Base-by-base conservation (phyloP, 2,888 invertebrate species). In the Leptinotarsa tumamoca region DNA sequence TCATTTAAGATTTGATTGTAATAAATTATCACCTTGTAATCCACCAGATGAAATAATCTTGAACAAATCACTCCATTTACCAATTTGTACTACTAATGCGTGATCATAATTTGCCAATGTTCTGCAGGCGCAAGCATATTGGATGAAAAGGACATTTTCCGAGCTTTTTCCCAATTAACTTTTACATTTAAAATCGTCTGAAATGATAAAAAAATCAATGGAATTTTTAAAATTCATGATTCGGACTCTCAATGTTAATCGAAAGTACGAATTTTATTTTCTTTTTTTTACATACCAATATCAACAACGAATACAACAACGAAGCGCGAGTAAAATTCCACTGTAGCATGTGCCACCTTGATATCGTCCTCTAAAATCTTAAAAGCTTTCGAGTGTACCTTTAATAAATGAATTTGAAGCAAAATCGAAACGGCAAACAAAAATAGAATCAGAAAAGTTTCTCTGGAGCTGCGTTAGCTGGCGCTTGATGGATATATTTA, bases 361-460 rank as follows among this genome's bases (percentile, higher is more conserved):
- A 58, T 23, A 58, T 58, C 58, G 14, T 23, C 21, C 58, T 17
- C 21, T 58, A 10, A 58, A 58, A 58, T 58, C 58, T 58, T 58
- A 58, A 58, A 58, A 58, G 58, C 23, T 21, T 58, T 58, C 58
- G 58, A 58, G 58, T 58, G 58, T 58, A 58, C 58, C 58, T 58
- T 18, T 13, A 58, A 58, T 58, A 18, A 58, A 58, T 58, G 23
- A 58, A 58, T 58, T n/a, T 10, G 18, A 21, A 58, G 21, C 58
- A n/a, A 58, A 58, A 58, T 58, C 18, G n/a, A 18, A 58, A 58
- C 58, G 23, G 10, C 58, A 18, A 21, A 58, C 58, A 21, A n/a
- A 58, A 58, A 58, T 58, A 52, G 21, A 58, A 58, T 3, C 52
- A 7, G 7, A 17, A 52, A n/a, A 58, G 58, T 18, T 21, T 58